Base-by-base conservation (phyloP, 2,888 invertebrate genomes). In the Alloplasta piceator region DNA sequence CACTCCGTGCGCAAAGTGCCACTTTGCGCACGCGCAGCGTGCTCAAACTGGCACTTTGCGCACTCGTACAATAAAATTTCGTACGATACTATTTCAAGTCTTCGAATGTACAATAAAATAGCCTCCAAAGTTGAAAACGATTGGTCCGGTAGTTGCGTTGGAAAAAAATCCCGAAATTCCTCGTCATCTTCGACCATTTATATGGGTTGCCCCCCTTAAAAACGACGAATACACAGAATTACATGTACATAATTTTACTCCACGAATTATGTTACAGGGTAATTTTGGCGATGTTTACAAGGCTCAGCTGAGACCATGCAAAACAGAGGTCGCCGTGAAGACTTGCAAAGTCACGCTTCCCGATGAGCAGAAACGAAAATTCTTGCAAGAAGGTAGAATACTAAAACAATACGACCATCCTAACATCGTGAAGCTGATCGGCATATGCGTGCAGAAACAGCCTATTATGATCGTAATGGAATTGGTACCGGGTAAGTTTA, bases 381-480 rank as follows among this genome's bases (percentile, higher is more conserved):
- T 99, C 93, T 93, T 99, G 46, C 98, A 98, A 91, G 99, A 99
- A 91, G 98, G 98, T 0, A 94, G 98, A 85, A 98, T 99, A 85
- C 94, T 99, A 10, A 98, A 98, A 92, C 98, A 98, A 92, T 99
- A 99, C 92, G 97, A 98, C 92, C 99, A 99, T 92, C 98, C 98
- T 0, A 99, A 99, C 93, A 98, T 99, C 84, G 99, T 99, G 48
- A 95, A 97, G 90, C 95, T 99, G 50, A 98, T 98, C 86, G 99
- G 99, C 39, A 98, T 99, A 87, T 99, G 98, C 87, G 98, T 98
- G 83, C 98, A 98, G 92, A 98, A 98, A 90, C 98, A 98, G 89
- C 99, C 99, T 0, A 98, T 99, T 77, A 98, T 99, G 98, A 98
- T 99, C 89, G 98, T 99, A 43, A 99, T 99, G 99, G 99, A 99